Evolutionary conservation across 2,888 invertebrate species (phyloP), one percentile per base, ranked within the genome.

Genomic region (Erannis defoliaria): DNA sequence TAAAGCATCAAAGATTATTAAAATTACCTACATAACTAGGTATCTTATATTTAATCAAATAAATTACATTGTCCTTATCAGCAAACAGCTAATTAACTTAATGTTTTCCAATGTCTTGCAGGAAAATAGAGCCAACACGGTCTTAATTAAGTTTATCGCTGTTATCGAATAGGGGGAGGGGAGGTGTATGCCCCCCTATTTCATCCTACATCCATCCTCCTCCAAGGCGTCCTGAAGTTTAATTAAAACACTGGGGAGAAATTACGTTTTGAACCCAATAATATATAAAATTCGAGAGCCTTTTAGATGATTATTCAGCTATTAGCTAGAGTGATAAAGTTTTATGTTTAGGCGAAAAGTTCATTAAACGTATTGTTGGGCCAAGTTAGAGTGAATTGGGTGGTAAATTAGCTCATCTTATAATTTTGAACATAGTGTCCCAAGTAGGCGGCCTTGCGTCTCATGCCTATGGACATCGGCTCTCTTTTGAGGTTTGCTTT

Each of bases 231-330:
- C 35, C n/a, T 55, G 55, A 73, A 70, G 71, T 78, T 80, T 78
- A 78, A 80, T 78, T 78, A 80, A 79, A 80, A 74, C 68, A 68
- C 70, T 66, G 62, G 59, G 51, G 61, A 61, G 66, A 67, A 72
- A 74, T 74, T 78, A 70, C 68, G 70, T 73, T 71, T 71, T 69
- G 69, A 76, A 77, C 63, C 72, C 71, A 70, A 67, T 73, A 75
- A 66, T 71, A 35, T 35, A 67, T 66, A 61, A 65, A 55, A 66
- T 71, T 67, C 62, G 61, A 70, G 69, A 53, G 54, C 37, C 42
- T 54, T 58, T 35, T 45, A 51, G 60, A 54, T 51, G 48, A 64
- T 70, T 66, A 67, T 62, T 55, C 43, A 16, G 26, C 55, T 50
- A 66, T 69, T 60, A 67, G 46, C 42, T 55, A 33, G 55, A 38